Evolutionary conservation across 2,113 vertebrate genomes (phyloP), one percentile per base, ranked within the genome.

Genomic region (Gobio gobio): DNA sequence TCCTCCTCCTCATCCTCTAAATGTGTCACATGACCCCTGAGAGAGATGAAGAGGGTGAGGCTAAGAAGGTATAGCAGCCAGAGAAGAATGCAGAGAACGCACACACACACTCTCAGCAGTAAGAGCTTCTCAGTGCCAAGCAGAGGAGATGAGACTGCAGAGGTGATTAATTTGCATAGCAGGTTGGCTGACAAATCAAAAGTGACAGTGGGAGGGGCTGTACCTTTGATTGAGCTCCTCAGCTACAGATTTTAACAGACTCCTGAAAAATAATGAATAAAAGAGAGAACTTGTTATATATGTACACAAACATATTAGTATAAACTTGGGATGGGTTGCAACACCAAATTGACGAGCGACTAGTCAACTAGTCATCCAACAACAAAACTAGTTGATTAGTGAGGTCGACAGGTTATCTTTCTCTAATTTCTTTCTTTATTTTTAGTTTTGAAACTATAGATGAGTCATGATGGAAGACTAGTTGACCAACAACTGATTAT

Each of bases 151-250:
- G 49, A 82, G 13, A 40, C 47, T 72, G 66, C 24, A 66, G 45
- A 81, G 26, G 45, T 45, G n/a, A 84, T 89, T 85, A 85, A 80
- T 83, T 45, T 89, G 63, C 74, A 78, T 12, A 78, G 63, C 56
- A 24, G 75, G 54, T 63, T n/a, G 12, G 76, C 84, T 76, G 61
- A 64, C 80, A 49, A 75, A 58, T 84, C 20, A 54, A 85, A 33
- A 63, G 9, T n/a, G 45, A 29, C 7, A 56, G 2, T 20, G 64
- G 77, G 72, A 4, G 47, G 24, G 51, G 56, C 29, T 26, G 22
- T 93, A 99, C 98, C 98, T 96, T 92, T 99, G 98, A 90, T 98
- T 96, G 49, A 99, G 94, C 87, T 99, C 98, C 93, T 99, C 98
- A 94, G 98, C 97, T 83, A 99, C 98, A 43, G 97, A 99, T 92